Evolutionary conservation across 1,140 invertebrate genomes (phyloP).

Genomic region (Trachymyrmex septentrionalis): DNA sequence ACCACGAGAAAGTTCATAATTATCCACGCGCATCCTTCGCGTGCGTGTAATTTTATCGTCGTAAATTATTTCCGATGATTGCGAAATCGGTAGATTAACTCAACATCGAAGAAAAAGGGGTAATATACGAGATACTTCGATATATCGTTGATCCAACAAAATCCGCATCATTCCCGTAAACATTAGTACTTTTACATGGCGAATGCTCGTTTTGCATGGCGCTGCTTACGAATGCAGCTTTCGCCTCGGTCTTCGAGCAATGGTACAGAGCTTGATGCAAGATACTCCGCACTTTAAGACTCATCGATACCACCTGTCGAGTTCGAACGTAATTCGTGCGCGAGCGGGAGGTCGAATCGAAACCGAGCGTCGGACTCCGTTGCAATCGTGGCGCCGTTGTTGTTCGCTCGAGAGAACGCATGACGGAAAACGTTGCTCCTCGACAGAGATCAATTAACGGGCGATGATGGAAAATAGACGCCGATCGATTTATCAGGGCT

Average conservation of each 20-base stretch:
- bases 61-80: not conserved
- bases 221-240: not conserved
- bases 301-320: conserved; percentile 73
- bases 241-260: conserved; percentile 46
- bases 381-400: conserved; percentile 23
- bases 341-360: conserved; percentile 35
- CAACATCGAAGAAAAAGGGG: not conserved
- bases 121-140: not conserved
- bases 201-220: not conserved
- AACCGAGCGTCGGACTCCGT: not conserved
- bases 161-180: not conserved
- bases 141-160: not conserved
- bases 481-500: conserved; percentile 55
- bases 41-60: not conserved
- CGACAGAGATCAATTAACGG: conserved; percentile 58
- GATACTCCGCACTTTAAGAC: conserved; percentile 69
- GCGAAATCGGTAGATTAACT: too few relatives aligned
- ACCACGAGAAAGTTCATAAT: not conserved
- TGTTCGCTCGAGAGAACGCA: conserved; percentile 13
- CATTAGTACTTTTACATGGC: not conserved
- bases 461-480: conserved; percentile 59
- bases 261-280: conserved; percentile 64
- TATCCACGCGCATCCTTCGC: not conserved
- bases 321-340: conserved; percentile 64
- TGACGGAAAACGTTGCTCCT: conserved; percentile 43